Base-by-base conservation (phyloP, 1,140 invertebrate genomes). In the Zaprionus capensis region DNA sequence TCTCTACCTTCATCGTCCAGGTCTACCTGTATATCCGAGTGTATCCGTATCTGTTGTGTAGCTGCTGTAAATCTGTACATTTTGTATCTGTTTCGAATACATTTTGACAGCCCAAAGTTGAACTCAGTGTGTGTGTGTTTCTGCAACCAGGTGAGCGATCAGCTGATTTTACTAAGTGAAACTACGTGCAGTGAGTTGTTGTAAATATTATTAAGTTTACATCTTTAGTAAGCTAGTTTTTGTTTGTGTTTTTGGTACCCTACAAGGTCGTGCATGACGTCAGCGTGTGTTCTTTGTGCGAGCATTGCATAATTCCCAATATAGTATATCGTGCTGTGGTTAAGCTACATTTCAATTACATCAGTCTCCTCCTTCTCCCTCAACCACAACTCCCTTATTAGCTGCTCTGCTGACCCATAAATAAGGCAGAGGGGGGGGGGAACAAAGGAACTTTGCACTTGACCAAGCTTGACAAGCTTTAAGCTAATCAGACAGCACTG, bases 401-500 rank as follows among this genome's bases (percentile, higher is more conserved):
- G 49, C 44, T 36, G 28, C 2, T 26, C n/a, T 7, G 22, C 36
- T 9, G 46, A 70, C n/a, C 41, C 7, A 44, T 34, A 34, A 9
- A 34, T 2, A 11, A 34, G 31, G 3, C 2, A 11, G 9, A 11
- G 31, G 31, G 31, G 9, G 9, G 2, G 31, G 31, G 2, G 73
- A 82, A 76, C 86, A 82, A 86, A 76, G 63, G 55, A 80, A 44
- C 34, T 74, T 74, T 73, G 70, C 71, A 74, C 71, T 80, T 74
- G 78, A 61, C 76, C 62, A 38, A 15, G 22, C 31, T 34, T 34
- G 31, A 34, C 20, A 75, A 86, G 82, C 82, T 87, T 87, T 63
- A 73, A 87, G 72, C 83, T 86, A 87, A 82, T 86, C 83, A 82
- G 66, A 69, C 76, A 63, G 12, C 49, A 80, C 66, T 73, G 61